A percentile compares a stretch with the other conserved stretches of the same genome.
Conservation (phyloP, 2,113 vertebrate species). For the Saguinus imperator region DNA sequence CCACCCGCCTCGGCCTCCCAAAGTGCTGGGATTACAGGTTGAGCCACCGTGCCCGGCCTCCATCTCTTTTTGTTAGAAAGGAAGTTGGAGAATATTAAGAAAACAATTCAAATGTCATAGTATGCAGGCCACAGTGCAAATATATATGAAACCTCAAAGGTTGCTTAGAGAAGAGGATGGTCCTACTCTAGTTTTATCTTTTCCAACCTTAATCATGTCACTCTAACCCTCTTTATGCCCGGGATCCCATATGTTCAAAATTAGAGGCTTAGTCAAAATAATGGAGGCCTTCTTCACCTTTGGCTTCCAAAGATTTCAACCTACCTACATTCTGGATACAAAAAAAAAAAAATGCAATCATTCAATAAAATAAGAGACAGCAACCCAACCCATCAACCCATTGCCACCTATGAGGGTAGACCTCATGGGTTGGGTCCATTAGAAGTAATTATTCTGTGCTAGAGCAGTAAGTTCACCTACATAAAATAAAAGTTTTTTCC, state of each 20-base stretch:
- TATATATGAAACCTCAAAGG: neutral
- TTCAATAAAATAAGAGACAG: neutral
- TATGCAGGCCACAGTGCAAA: neutral
- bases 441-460: neutral
- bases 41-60: neutral
- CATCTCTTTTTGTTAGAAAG: neutral
- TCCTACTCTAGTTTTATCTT: neutral
- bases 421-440: neutral
- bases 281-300: neutral
- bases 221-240: neutral
- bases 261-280: neutral
- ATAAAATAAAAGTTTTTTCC: neutral
- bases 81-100: neutral
- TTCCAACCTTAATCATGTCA: neutral
- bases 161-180: neutral
- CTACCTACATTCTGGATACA: neutral
- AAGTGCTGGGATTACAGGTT: too few species aligned
- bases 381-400: neutral
- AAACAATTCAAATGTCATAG: neutral
- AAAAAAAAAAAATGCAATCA: accelerated
- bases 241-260: neutral
- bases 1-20: too few species aligned
- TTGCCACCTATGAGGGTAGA: neutral
- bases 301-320: neutral
- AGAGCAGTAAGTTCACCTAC: neutral